These are phyloP conservation scores for Agrotis segetum DNA, from an alignment of 2,888 invertebrate species.

Conservation along the genomic window DNA sequence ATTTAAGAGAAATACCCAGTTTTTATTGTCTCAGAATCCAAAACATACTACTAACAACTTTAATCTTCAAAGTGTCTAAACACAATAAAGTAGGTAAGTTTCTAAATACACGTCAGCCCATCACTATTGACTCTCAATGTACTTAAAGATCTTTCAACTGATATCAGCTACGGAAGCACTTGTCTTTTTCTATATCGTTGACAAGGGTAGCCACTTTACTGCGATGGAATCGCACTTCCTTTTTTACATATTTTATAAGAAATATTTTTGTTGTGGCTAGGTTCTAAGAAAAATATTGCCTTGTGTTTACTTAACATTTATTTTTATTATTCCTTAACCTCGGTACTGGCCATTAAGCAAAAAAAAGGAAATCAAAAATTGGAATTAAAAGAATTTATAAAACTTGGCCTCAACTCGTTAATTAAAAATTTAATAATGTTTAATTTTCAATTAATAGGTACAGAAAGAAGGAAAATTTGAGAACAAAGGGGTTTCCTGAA, in stretches of 20 bases:
- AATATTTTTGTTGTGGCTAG: constrained; percentile 27
- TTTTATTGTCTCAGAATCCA: too few relatives aligned
- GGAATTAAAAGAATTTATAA: neutral
- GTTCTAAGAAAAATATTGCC: neutral
- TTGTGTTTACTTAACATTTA: neutral
- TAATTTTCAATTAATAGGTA: neutral
- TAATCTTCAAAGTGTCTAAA: neutral
- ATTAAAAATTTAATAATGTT: constrained; percentile 8
- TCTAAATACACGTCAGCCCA: constrained; percentile 15
- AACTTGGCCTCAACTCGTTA: neutral
- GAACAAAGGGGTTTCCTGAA: constrained; percentile 1
- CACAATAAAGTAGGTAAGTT: constrained; percentile 26
- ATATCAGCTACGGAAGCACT: constrained; percentile 71
- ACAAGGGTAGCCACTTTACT: constrained; percentile 71
- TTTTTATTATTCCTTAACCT: neutral
- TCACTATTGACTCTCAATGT: constrained; percentile 42
- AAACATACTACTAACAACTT: neutral
- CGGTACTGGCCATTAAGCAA: neutral
- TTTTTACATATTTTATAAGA: constrained; percentile 49
- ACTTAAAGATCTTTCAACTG: constrained; percentile 50
- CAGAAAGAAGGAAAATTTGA: neutral
- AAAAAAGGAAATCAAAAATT: constrained; percentile 3
- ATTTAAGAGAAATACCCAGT: too few relatives aligned
- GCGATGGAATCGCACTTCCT: constrained; percentile 52
- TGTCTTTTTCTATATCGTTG: constrained; percentile 72